These are phyloP conservation scores for Indri indri DNA, from an alignment of 2,113 vertebrate genomes.

Conservation along the genomic window DNA sequence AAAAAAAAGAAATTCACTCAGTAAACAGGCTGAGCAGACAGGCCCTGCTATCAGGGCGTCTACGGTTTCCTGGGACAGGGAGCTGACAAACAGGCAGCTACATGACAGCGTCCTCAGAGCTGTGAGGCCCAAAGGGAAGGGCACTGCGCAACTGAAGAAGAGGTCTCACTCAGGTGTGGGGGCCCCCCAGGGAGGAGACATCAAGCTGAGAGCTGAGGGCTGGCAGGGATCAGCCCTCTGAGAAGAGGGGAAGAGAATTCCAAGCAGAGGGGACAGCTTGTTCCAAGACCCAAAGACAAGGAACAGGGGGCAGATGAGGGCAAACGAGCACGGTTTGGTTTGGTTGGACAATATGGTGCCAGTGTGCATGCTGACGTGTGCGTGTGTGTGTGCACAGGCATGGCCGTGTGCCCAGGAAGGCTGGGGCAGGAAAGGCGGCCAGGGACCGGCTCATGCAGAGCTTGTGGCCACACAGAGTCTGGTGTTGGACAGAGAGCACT, in stretches of 20 bases:
- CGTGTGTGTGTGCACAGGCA: background rate
- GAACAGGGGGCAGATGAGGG: background rate
- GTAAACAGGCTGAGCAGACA: background rate
- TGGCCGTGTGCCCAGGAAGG: too few species aligned
- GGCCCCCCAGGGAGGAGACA: background rate
- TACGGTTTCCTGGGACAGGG: background rate
- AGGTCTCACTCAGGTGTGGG: too few species aligned
- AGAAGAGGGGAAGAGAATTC: background rate
- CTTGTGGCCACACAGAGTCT: background rate
- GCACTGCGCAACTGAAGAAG: background rate
- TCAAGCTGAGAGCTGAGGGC: background rate
- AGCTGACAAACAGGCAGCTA: background rate
- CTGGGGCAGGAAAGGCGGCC: background rate
- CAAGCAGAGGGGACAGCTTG: background rate
- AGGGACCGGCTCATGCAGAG: background rate
- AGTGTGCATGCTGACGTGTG: accelerated
- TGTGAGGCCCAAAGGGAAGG: too few species aligned
- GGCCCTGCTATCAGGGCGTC: too few species aligned
- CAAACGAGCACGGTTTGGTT: background rate
- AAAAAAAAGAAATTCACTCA: background rate
- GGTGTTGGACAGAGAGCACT: background rate
- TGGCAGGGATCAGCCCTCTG: background rate
- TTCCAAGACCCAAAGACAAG: background rate
- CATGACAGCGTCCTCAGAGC: background rate
- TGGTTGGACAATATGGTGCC: background rate